Evolutionary conservation across 64 coral and sea anemone species (phyloP), one percentile per base, ranked within the genome.

Genomic region (Montipora efflorescens): DNA sequence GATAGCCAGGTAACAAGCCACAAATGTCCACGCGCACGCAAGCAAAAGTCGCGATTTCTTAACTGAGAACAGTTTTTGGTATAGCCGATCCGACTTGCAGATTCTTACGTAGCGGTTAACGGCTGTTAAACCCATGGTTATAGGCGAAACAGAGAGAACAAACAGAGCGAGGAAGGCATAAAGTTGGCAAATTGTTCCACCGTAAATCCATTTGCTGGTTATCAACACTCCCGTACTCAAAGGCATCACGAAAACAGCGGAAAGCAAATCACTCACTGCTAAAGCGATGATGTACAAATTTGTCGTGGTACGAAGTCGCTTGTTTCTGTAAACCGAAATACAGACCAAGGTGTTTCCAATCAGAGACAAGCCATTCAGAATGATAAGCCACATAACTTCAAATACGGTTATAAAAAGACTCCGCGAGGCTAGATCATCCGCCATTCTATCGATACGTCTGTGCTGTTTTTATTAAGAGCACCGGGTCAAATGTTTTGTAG

Each of bases 201-300:
- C 80, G 51, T 57, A 59, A 45, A 83, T 18, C 80, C 80, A 83
- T 67, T 83, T 59, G 7, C 80, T 13, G n/a, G 80, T 59, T 0
- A 83, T 58, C 45, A 83, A 47, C 10, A 83, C 80, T 6, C 80
- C 15, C 9, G n/a, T 25, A 59, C 52, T 28, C 20, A 83, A 3
- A 13, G 80, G 80, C 80, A 83, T 83, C 4, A 58, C 80, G 36
- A 83, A 59, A 16, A 83, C n/a, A 0, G 80, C 80, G 21, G 51
- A 67, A 13, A 83, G 15, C 20, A 83, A 28, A 59, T 83, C 80
- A 9, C 52, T 59, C 8, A 83, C 49, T 4, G 80, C 80, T 25
- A 83, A 23, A 12, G 52, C 80, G 36, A 83, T 59, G 51, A 83
- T 83, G n/a, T 59, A 83, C 22, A 83, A 8, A 18, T 83, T 83